Base-by-base conservation (phyloP, 1,140 invertebrate species). In the Papilio polytes region DNA sequence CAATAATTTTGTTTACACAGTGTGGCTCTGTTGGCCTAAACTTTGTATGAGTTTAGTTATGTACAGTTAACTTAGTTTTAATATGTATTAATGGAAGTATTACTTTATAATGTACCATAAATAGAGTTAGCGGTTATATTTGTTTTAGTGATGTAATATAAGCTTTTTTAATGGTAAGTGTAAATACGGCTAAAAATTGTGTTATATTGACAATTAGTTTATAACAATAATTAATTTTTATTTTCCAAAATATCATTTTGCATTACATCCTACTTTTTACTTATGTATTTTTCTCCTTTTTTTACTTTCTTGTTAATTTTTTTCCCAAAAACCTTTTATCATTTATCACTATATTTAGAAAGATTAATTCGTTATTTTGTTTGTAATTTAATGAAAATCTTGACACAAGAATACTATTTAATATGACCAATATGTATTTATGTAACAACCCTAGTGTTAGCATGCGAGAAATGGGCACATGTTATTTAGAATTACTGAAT, bases 31-130 rank as follows among this genome's bases (percentile, higher is more conserved):
- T 79, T 79, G 82, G 82, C 80, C 77, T 84, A 81, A 41, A 41
- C 36, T 41, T 41, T 41, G 36, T 41, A 41, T 41, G 36, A 41
- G 6, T 41, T 8, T 41, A 41, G 8, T 41, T 41, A 41, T 41
- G 36, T 41, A 41, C 36, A 41, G 36, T 41, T 36, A 4, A 36
- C 36, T 41, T 41, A 41, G 36, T 41, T 41, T 41, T 41, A 41
- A 41, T 41, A 41, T 41, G 36, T 41, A 41, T 91, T 87, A 83
- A 86, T 86, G 85, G 82, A 91, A 91, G 89, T 91, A 91, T 91
- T 91, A 91, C 81, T 86, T 87, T 87, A 78, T 83, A 85, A 85
- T 89, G 89, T 90, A 90, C 82, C 74, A 85, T 82, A 83, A 78
- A 81, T 85, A 85, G 74, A 74, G 26, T 79, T 81, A 83, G 63